Conservation (phyloP, 1,140 invertebrate genomes). For the Drosophila sp. region DNA sequence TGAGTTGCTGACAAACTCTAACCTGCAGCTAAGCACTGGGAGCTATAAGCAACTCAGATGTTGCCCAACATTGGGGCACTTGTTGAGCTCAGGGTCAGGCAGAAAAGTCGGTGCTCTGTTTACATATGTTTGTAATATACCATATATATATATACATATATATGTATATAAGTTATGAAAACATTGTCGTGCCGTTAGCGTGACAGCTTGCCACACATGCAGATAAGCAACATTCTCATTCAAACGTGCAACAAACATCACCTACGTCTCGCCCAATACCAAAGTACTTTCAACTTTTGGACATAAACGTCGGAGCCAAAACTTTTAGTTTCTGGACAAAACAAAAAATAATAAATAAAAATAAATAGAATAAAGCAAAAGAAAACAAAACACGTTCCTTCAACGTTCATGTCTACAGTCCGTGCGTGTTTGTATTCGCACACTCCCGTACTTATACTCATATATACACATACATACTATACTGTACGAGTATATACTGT, state of each 20-base stretch:
- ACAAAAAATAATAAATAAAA: background rate
- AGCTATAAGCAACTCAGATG: background rate
- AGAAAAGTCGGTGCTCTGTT: background rate
- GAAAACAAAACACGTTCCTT: constrained; percentile 11
- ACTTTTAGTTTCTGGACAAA: constrained; percentile 6
- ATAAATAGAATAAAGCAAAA: background rate
- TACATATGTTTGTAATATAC: no score
- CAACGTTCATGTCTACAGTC: constrained; percentile 7
- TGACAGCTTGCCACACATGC: constrained; percentile 19
- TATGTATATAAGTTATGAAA: background rate
- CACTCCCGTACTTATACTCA: constrained; percentile 6
- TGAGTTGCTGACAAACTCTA: background rate
- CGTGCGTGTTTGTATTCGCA: constrained; percentile 8
- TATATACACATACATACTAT: no score
- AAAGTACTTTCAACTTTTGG: constrained; percentile 33
- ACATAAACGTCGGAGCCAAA: constrained; percentile 6
- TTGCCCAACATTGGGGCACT: background rate
- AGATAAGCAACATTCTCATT: constrained; percentile 8
- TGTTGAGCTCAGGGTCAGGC: background rate
- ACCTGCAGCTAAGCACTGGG: background rate
- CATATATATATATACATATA: background rate
- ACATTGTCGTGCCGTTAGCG: constrained; percentile 6
- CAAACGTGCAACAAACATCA: constrained; percentile 7
- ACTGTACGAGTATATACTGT: constrained; percentile 1
- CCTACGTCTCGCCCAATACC: background rate